These are phyloP conservation scores for Takifugu flavidus DNA, from an alignment of 2,113 vertebrate species.

Conservation along the genomic window DNA sequence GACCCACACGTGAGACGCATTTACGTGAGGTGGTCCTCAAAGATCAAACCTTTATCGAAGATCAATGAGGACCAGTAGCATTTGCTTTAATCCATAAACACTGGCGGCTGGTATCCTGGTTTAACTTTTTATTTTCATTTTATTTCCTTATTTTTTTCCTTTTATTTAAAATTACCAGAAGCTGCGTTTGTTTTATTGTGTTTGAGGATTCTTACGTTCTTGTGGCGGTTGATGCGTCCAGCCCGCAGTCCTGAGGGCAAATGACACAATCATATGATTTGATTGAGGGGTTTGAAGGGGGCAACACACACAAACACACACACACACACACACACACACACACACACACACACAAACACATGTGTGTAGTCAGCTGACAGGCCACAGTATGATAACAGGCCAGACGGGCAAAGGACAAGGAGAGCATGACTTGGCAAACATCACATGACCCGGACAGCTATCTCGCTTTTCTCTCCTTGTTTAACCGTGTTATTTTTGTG, in stretches of 20 bases:
- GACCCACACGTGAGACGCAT: not conserved
- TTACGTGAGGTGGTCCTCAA: no score
- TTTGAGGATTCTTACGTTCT: not conserved
- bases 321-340: no score
- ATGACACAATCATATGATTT: constrained; percentile 39
- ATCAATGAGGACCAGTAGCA: no score
- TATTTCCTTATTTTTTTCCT: no score
- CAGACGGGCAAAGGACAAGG: constrained; percentile 71
- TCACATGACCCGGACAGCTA: constrained; percentile 46
- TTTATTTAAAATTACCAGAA: no score
- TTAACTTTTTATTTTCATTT: no score
- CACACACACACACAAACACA: constrained; percentile 22
- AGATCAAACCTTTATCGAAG: no score
- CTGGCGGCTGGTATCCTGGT: no score
- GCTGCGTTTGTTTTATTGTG: no score
- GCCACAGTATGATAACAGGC: constrained; percentile 49
- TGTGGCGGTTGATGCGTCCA: constrained; percentile 9
- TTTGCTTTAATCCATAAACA: no score
- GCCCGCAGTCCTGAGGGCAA: constrained; percentile 19
- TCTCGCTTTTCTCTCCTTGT: constrained; percentile 30
- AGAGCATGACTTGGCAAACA: constrained; percentile 60
- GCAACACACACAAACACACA: constrained; percentile 26
- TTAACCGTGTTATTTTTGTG: constrained; percentile 23
- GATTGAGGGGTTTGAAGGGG: constrained; percentile 38
- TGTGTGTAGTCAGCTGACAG: constrained; percentile 61